These are phyloP conservation scores for Eupithecia inturbata DNA, from an alignment of 2,888 invertebrate species.

Conservation along the genomic window DNA sequence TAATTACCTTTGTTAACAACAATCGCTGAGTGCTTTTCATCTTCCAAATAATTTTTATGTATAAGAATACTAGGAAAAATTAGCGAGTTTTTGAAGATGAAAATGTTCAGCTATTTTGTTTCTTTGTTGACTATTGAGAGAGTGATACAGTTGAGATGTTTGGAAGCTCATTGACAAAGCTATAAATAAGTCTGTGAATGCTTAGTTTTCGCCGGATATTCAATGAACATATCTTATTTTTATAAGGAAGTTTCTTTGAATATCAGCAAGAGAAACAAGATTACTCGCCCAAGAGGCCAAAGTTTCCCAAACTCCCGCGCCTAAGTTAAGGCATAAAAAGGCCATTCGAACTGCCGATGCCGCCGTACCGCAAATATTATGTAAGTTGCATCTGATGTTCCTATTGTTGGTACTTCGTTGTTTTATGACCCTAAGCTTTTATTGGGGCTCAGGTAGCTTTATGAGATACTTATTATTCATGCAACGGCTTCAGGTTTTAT, in stretches of 20 bases:
- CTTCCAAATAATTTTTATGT: no score
- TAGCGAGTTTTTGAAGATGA: no score
- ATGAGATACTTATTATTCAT: constrained; percentile 14
- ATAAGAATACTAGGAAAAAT: no score
- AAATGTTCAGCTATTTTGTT: background rate
- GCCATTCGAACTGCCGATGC: constrained; percentile 25
- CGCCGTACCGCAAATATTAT: constrained; percentile 34
- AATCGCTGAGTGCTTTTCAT: no score
- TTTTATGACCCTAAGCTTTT: constrained; percentile 29
- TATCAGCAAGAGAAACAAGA: constrained; percentile 28
- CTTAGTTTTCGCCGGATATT: background rate
- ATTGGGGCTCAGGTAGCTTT: constrained; percentile 25
- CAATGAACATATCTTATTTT: constrained; percentile 23
- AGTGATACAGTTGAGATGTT: background rate
- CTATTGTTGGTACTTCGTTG: constrained; percentile 35
- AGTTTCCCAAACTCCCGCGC: constrained; percentile 32
- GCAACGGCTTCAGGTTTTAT: background rate
- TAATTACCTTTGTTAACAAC: no score
- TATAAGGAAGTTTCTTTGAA: no score
- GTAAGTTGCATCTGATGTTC: constrained; percentile 31
- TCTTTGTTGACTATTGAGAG: background rate
- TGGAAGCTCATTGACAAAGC: background rate
- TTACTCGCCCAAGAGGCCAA: constrained; percentile 23
- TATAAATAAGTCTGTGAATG: background rate
- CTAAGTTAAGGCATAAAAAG: constrained; percentile 37